phyloP scores from a whole-genome alignment of 2,113 vertebrate species.

The Corythaeola cristata region DNA sequence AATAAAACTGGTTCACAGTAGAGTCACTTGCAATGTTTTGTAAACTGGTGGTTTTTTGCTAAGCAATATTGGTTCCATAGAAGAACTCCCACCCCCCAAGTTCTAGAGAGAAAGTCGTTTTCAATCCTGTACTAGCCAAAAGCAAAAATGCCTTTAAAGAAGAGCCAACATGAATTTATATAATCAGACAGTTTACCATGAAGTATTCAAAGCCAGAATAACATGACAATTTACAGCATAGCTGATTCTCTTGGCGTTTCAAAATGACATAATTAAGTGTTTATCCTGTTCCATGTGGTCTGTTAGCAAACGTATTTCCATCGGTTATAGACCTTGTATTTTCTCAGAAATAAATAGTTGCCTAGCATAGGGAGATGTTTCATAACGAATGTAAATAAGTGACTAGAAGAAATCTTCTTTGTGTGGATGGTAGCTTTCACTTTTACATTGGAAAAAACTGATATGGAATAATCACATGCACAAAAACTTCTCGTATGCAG shows the following conservation, averaged over 20 bases:
- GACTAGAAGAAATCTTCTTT: not conserved
- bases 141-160: not conserved
- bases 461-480: not conserved
- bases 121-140: not conserved
- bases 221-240: not conserved
- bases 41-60: not conserved
- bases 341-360: not conserved
- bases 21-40: not conserved
- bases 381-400: not conserved
- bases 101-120: not conserved
- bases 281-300: not conserved
- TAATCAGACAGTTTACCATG: not conserved
- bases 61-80: not conserved
- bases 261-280: conserved; percentile 20
- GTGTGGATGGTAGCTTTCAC: not conserved
- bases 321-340: not conserved
- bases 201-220: not conserved
- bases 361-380: not conserved
- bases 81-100: not conserved
- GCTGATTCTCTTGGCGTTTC: not conserved
- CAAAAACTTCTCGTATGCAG: not conserved
- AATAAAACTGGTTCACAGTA: not conserved
- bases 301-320: conserved; percentile 24
- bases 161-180: not conserved
- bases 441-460: not conserved